Conservation (phyloP, 2,888 invertebrate genomes). For the Sphaerophoria rueppellii region DNA sequence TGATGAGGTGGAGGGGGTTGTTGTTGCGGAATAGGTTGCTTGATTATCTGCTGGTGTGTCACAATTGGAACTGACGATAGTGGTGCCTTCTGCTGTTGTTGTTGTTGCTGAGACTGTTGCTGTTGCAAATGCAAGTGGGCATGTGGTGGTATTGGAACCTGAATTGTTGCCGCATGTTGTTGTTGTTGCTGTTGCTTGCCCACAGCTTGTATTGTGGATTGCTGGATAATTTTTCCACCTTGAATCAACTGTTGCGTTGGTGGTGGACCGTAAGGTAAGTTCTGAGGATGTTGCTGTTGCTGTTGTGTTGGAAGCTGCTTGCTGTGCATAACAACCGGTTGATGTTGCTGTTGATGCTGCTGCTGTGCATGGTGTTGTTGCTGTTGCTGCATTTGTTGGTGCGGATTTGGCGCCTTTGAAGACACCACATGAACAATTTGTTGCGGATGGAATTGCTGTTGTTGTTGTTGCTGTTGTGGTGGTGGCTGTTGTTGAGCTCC, state of each 20-base stretch:
- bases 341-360: slow-evolving; percentile 56
- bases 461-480: slow-evolving; percentile 60
- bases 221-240: slow-evolving; percentile 66
- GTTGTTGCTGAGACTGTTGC: slow-evolving; percentile 43
- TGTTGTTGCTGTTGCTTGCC: slow-evolving; percentile 61
- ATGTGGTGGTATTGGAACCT: slow-evolving; percentile 66
- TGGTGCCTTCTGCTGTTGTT: slow-evolving; percentile 59
- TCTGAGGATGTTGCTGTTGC: slow-evolving; percentile 61
- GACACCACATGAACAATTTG: slow-evolving; percentile 79
- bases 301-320: slow-evolving; percentile 65
- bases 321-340: slow-evolving; percentile 66
- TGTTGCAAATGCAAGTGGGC: slow-evolving; percentile 70
- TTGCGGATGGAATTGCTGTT: slow-evolving; percentile 45
- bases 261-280: slow-evolving; percentile 45
- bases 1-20: slow-evolving; percentile 43
- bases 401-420: slow-evolving; percentile 75
- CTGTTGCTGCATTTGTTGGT: slow-evolving; percentile 50
- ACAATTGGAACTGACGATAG: slow-evolving; percentile 75
- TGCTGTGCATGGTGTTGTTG: slow-evolving; percentile 64
- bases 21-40: slow-evolving; percentile 72
- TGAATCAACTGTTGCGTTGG: slow-evolving; percentile 65
- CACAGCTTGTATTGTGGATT: slow-evolving; percentile 63
- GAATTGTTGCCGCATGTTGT: slow-evolving; percentile 61
- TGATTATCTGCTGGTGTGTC: slow-evolving; percentile 74
- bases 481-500: slow-evolving; percentile 65